phyloP scores from a whole-genome alignment of 1,140 invertebrate species.

The Scylla paramamosain region DNA sequence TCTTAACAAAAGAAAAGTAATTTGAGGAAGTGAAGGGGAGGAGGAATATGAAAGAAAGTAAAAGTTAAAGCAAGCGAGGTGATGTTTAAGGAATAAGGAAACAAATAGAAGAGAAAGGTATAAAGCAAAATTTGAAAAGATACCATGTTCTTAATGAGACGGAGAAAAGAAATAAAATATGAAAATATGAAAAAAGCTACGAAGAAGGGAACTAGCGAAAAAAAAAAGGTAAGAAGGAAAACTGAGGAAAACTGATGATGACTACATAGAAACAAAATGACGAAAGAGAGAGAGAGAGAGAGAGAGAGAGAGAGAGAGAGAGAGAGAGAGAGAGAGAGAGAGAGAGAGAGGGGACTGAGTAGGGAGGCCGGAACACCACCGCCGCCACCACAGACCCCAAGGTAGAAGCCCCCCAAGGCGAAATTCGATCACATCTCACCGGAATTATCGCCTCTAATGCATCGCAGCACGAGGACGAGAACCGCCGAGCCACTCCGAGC shows the following conservation, averaged over 20 bases:
- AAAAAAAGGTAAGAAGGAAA: too few species aligned
- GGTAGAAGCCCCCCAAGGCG: not conserved
- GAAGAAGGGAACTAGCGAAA: too few species aligned
- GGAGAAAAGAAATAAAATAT: not conserved
- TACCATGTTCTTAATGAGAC: not conserved
- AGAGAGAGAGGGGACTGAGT: not conserved
- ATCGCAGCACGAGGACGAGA: not conserved
- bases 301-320: not conserved
- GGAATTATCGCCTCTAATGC: not conserved
- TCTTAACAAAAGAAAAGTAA: not conserved
- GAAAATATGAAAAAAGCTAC: not conserved
- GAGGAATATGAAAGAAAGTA: not conserved
- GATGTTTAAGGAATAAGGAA: not conserved
- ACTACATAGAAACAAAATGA: not conserved
- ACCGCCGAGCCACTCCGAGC: not conserved
- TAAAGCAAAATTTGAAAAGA: not conserved
- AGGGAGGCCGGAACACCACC: slow-evolving; percentile 2
- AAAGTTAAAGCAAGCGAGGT: not conserved
- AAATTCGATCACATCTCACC: not conserved
- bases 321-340: not conserved
- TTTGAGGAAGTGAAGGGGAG: not conserved
- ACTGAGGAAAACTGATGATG: too few species aligned
- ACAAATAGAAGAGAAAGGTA: not conserved
- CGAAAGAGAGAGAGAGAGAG: not conserved
- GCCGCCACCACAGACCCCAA: not conserved